Base-by-base conservation (phyloP, 2,888 invertebrate genomes). In the Petrolisthes cinctipes region DNA sequence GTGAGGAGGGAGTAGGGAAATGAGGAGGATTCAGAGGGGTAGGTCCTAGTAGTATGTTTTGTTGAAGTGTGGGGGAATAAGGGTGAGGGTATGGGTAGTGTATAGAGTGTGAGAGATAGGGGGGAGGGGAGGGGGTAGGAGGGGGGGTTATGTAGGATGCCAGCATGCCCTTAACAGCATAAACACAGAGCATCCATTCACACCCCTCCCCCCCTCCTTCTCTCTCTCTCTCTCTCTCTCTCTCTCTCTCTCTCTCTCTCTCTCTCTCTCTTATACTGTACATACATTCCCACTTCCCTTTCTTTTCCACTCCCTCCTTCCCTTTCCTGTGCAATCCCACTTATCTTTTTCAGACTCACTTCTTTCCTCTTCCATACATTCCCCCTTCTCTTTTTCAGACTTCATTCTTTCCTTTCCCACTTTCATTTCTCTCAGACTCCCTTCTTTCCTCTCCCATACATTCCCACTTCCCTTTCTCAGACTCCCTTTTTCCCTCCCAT, bases 161-260 rank as follows among this genome's bases (percentile, higher is more conserved):
- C 71, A 71, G 71, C 71, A 71, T 71, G 20, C 14, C 71, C 71
- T 71, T 71, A 71, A 71, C 71, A 71, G 71, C 71, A 71, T 71
- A 17, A 71, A 71, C 71, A 71, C 71, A 71, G 20, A n/a, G 71
- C n/a, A n/a, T n/a, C 71, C 71, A 71, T 71, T 71, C 71, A 71
- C 71, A 71, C 71, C 7, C 66, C 9, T 4, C 3, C 66, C 9
- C 66, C 11, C 66, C 9, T 17, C 3, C 66, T 14, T 17, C 9
- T 17, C n/a, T 14, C 66, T 14, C 4, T 14, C 4, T 14, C 66
- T 14, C 66, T 11, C 61, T 61, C 3, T n/a, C 14, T 37, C 5
- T n/a, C 71, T 71, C 71, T 71, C 71, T 71, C 71, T 71, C 5
- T 71, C 4, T 71, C 71, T 71, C 1, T 71, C 71, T 71, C 71